Evolutionary conservation across 23 tunicate genomes (phyloP).

Genomic region (Halocynthia roretzi): DNA sequence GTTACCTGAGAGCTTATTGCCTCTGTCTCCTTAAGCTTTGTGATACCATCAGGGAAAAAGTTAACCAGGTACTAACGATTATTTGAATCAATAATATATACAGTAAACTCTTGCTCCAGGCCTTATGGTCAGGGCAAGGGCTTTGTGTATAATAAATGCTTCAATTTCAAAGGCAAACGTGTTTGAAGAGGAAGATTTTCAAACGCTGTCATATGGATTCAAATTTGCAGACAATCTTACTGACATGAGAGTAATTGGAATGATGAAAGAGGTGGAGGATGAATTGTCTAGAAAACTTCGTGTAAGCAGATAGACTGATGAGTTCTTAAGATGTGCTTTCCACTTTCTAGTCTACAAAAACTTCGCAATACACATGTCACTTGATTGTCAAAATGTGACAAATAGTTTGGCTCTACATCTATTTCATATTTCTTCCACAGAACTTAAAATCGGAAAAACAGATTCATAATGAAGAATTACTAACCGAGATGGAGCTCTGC

Average conservation of each 20-base stretch:
- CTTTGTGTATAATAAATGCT: too few relatives aligned
- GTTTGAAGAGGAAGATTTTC: conserved; percentile 94
- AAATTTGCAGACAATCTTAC: conserved; percentile 51
- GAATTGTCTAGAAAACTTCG: conserved; percentile 41
- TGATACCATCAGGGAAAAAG: conserved; percentile 49
- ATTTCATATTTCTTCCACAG: not conserved
- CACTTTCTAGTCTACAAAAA: too few relatives aligned
- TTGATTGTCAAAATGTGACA: not conserved
- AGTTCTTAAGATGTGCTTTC: too few relatives aligned
- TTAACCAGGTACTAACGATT: conserved; percentile 37
- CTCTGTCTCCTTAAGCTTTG: conserved; percentile 71
- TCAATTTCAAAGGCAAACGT: conserved; percentile 59
- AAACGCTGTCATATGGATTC: conserved; percentile 66
- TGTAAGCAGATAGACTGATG: not conserved
- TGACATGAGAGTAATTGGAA: conserved; percentile 54
- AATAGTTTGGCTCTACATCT: not conserved
- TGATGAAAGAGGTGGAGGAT: conserved; percentile 81
- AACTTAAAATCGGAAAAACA: conserved; percentile 1
- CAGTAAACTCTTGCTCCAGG: too few relatives aligned
- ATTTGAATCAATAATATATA: too few relatives aligned
- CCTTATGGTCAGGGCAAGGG: too few relatives aligned
- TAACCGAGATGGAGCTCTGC: conserved; percentile 12
- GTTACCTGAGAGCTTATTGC: conserved; percentile 59
- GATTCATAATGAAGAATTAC: not conserved
- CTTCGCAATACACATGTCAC: too few relatives aligned